A percentile compares a stretch with the other conserved stretches of the same genome.
Evolutionary conservation across 1,140 invertebrate genomes (phyloP).

Genomic region (Panagrolaimus sp.): DNA sequence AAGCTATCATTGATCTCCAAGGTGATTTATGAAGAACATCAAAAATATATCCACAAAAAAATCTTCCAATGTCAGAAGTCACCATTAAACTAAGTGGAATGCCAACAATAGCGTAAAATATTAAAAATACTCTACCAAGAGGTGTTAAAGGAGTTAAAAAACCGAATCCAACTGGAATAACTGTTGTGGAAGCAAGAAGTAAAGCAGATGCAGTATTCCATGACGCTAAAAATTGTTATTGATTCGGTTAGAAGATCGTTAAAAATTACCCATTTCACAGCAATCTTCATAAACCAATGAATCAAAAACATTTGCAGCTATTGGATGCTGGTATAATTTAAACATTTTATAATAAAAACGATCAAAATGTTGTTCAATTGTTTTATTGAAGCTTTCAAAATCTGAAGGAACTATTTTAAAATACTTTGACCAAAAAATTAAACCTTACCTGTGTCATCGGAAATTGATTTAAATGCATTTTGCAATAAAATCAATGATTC

Average conservation of each 20-base stretch:
- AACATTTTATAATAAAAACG: neutral
- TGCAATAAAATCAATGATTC: neutral
- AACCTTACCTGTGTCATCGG: no score
- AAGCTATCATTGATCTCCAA: neutral
- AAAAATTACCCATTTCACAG: slow-evolving; percentile 2
- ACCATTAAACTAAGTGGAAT: slow-evolving; percentile 25
- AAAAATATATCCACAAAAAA: slow-evolving; percentile 22
- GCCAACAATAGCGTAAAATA: slow-evolving; percentile 22
- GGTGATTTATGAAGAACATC: neutral
- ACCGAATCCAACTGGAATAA: slow-evolving; percentile 28
- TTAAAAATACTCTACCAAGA: slow-evolving; percentile 11
- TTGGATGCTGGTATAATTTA: slow-evolving; percentile 1
- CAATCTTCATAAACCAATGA: neutral
- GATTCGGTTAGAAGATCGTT: neutral
- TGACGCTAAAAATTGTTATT: neutral
- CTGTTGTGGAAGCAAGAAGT: slow-evolving; percentile 23
- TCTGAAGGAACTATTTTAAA: neutral
- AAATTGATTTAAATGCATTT: neutral
- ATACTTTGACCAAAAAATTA: neutral
- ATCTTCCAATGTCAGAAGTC: slow-evolving; percentile 25
- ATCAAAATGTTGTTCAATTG: neutral
- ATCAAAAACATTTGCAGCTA: slow-evolving; percentile 10
- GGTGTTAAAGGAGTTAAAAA: slow-evolving; percentile 21
- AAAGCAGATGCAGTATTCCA: slow-evolving; percentile 19
- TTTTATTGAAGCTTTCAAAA: neutral